phyloP scores from a whole-genome alignment of 2,888 invertebrate species.

The Biston betularia region DNA sequence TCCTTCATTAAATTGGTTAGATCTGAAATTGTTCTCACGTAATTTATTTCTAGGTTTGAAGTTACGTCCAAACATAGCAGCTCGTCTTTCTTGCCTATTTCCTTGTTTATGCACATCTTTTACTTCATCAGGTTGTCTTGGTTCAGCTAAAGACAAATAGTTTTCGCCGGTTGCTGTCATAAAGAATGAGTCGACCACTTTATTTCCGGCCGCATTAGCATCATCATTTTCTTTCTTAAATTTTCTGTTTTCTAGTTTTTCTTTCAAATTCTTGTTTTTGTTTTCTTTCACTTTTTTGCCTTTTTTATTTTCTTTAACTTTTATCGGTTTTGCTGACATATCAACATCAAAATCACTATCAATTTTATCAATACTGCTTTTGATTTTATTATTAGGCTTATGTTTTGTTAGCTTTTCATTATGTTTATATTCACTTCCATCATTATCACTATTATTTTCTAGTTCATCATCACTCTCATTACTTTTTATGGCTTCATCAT shows the following conservation, averaged over 20 bases:
- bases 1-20: constrained; percentile 45
- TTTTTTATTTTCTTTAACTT: constrained; percentile 40
- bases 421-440: constrained; percentile 28
- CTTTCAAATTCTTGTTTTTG: constrained; percentile 74
- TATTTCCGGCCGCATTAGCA: constrained; percentile 50
- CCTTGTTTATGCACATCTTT: constrained; percentile 76
- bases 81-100: constrained; percentile 76
- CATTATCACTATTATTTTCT: constrained; percentile 36
- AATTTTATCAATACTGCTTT: constrained; percentile 2
- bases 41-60: constrained; percentile 61
- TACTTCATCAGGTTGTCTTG: constrained; percentile 76
- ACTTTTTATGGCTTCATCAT: constrained; percentile 11
- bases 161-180: constrained; percentile 76
- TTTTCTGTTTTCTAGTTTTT: constrained; percentile 68
- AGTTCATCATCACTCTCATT: constrained; percentile 27
- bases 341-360: background rate
- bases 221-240: constrained; percentile 64
- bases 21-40: constrained; percentile 51
- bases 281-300: constrained; percentile 66
- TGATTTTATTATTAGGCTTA: constrained; percentile 17
- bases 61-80: constrained; percentile 78
- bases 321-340: constrained; percentile 19
- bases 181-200: constrained; percentile 80
- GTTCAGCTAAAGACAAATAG: constrained; percentile 78
- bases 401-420: constrained; percentile 30